Conservation (phyloP, 2,888 invertebrate genomes). For the Caenorhabditis becei region DNA sequence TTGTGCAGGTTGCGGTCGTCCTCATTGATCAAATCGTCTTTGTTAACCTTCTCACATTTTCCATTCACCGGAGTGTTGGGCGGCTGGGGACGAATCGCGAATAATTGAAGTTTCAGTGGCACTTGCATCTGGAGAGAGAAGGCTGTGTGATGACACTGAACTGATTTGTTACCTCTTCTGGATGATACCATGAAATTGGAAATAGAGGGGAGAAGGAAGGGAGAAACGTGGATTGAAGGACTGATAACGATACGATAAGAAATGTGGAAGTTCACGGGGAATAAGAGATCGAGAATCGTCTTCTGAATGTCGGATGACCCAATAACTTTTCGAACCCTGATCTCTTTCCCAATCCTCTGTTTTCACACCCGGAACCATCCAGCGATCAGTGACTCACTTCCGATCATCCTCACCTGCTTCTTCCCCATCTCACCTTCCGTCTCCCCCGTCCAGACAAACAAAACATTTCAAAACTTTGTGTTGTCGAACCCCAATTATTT, state of each 20-base stretch:
- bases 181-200: conserved; percentile 38
- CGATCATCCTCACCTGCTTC: conserved; percentile 9
- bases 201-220: conserved; percentile 2
- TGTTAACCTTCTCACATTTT: conserved; percentile 68
- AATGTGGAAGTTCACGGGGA: neutral
- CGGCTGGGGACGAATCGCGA: conserved; percentile 53
- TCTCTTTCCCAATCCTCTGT: conserved; percentile 1
- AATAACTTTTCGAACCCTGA: neutral
- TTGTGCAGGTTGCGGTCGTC: conserved; percentile 70
- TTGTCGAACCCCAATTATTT: conserved; percentile 30
- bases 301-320: too few relatives aligned
- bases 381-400: conserved; percentile 35
- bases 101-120: conserved; percentile 61
- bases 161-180: conserved; percentile 27
- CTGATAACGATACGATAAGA: too few relatives aligned
- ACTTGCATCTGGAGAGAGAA: conserved; percentile 29
- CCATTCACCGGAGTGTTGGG: conserved; percentile 61
- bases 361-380: conserved; percentile 18
- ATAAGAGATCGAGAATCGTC: too few relatives aligned
- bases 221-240: neutral
- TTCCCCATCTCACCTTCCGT: neutral
- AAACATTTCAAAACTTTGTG: conserved; percentile 30
- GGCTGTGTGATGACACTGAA: neutral
- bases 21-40: conserved; percentile 68
- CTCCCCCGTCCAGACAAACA: conserved; percentile 33